Evolutionary conservation across 2,888 invertebrate genomes (phyloP).

Genomic region (Cyclophora punctaria): DNA sequence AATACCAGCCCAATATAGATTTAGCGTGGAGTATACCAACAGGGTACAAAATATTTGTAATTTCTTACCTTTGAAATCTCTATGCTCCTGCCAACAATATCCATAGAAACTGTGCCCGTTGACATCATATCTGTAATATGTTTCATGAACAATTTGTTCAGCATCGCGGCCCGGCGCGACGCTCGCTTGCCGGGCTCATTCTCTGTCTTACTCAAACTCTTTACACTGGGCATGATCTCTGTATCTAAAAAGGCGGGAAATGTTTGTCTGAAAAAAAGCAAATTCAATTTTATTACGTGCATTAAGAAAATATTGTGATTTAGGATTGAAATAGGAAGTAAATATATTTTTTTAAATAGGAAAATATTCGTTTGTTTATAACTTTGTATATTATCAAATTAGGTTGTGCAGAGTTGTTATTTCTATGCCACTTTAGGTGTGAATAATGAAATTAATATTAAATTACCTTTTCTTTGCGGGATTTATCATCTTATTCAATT

Average conservation of each 20-base stretch:
- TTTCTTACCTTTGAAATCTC: constrained; percentile 80
- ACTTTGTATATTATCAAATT: too few relatives aligned
- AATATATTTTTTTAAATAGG: too few relatives aligned
- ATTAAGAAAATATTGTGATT: neutral
- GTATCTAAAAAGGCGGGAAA: constrained; percentile 35
- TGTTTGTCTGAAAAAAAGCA: constrained; percentile 45
- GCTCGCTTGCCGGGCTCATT: constrained; percentile 71
- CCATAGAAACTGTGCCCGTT: constrained; percentile 78
- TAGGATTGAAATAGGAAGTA: neutral
- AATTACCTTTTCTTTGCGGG: constrained; percentile 50
- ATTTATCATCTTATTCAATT: constrained; percentile 60
- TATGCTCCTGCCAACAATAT: constrained; percentile 78
- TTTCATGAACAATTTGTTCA: constrained; percentile 89
- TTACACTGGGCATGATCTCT: constrained; percentile 44
- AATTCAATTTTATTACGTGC: too few relatives aligned
- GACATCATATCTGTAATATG: constrained; percentile 86
- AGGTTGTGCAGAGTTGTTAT: too few relatives aligned
- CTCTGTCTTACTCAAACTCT: constrained; percentile 56
- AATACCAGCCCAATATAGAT: too few relatives aligned
- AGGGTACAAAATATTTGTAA: neutral
- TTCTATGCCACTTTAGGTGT: too few relatives aligned
- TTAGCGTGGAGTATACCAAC: too few relatives aligned
- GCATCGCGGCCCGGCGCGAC: constrained; percentile 76
- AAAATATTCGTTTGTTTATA: too few relatives aligned
- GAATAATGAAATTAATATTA: too few relatives aligned